A percentile compares a stretch with the other conserved stretches of the same genome.
These are phyloP conservation scores for Thunnus maccoyii DNA, from an alignment of 2,113 vertebrate species.

Conservation along the genomic window DNA sequence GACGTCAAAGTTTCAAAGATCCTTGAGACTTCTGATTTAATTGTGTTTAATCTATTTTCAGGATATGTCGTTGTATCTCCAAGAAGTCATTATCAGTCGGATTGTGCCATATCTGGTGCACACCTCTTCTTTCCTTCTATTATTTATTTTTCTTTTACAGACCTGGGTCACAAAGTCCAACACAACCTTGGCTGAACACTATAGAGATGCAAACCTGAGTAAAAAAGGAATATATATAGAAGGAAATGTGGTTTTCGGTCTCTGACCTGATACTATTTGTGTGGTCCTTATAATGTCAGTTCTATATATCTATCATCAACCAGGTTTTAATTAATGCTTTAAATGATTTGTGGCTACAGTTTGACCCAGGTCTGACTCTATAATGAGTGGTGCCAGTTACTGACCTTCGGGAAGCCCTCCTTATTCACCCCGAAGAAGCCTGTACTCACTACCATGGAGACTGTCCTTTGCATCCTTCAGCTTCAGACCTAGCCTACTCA, in stretches of 20 bases:
- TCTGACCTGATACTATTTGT: not conserved
- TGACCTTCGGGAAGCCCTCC: constrained; percentile 59
- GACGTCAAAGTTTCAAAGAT: constrained; percentile 46
- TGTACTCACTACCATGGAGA: constrained; percentile 52
- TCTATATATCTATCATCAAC: not conserved
- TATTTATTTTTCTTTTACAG: constrained; percentile 29
- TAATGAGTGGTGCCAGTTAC: constrained; percentile 37
- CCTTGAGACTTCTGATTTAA: constrained; percentile 65
- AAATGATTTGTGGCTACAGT: not conserved
- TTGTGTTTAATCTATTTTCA: constrained; percentile 65
- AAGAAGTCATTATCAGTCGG: constrained; percentile 33
- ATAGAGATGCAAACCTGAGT: not conserved
- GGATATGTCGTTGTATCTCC: constrained; percentile 28
- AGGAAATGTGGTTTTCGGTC: not conserved
- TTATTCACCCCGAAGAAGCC: constrained; percentile 33
- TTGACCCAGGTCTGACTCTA: constrained; percentile 10
- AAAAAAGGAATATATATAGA: constrained; percentile 6
- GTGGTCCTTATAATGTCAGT: not conserved
- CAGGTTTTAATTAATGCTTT: not conserved
- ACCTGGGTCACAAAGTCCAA: constrained; percentile 22
- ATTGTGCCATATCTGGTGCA: constrained; percentile 40
- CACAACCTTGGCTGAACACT: not conserved
- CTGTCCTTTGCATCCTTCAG: constrained; percentile 51
- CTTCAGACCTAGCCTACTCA: constrained; percentile 65
- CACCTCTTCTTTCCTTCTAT: constrained; percentile 19